phyloP scores from a whole-genome alignment of 1,140 invertebrate species.

The Tetramorium parvispinum region DNA sequence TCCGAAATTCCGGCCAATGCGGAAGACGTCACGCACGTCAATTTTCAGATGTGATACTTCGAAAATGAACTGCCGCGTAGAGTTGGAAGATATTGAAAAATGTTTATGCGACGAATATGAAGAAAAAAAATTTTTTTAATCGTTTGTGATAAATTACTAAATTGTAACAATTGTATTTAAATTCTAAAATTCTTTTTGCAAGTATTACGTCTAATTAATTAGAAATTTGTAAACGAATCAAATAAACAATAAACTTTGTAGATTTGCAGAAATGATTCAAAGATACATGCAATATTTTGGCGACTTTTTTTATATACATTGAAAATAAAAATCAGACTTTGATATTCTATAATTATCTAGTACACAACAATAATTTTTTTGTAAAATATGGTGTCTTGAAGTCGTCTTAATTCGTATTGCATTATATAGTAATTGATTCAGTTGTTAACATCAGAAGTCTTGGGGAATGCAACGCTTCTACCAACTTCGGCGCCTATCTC shows the following conservation, averaged over 20 bases:
- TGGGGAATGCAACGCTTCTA: constrained; percentile 48
- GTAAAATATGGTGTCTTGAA: constrained; percentile 3
- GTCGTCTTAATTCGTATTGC: constrained; percentile 48
- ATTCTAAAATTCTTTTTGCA: neutral
- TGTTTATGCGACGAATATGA: neutral
- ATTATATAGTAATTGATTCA: constrained; percentile 56
- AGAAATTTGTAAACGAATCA: neutral
- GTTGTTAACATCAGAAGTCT: constrained; percentile 58
- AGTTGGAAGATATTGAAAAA: neutral
- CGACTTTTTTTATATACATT: neutral
- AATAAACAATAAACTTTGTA: neutral
- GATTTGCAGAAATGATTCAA: neutral
- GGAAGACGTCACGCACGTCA: neutral
- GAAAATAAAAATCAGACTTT: neutral
- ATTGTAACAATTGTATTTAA: neutral
- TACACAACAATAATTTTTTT: constrained; percentile 12
- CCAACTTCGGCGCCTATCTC: constrained; percentile 57
- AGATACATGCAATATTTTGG: neutral
- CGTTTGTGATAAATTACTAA: neutral
- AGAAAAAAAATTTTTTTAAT: neutral
- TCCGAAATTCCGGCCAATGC: neutral
- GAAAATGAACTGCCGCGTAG: neutral
- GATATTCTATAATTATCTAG: constrained; percentile 2
- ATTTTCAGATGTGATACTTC: neutral
- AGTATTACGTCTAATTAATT: neutral